Evolutionary conservation across 2,888 invertebrate species (phyloP).

Genomic region (Yponomeuta malinellus): DNA sequence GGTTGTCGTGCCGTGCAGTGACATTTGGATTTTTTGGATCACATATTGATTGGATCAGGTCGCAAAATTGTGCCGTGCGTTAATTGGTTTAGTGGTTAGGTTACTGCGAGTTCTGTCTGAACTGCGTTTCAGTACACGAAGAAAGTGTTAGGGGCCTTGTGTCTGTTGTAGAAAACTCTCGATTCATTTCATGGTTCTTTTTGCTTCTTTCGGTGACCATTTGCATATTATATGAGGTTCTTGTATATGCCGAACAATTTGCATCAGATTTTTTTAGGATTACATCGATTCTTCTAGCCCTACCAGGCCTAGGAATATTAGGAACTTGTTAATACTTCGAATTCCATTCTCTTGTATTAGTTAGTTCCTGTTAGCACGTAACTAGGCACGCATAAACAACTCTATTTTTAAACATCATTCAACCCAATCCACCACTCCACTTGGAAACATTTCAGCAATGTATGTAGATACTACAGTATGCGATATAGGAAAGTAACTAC

Average conservation of each 20-base stretch:
- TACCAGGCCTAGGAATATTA: no score
- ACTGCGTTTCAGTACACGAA: background rate
- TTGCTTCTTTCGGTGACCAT: no score
- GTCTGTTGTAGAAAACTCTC: no score
- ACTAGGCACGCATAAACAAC: constrained; percentile 11
- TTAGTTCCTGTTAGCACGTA: constrained; percentile 12
- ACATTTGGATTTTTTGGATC: constrained; percentile 54
- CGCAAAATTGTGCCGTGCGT: background rate
- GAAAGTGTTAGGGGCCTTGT: background rate
- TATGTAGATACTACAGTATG: constrained; percentile 22
- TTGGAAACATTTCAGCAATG: constrained; percentile 24
- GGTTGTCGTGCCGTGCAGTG: constrained; percentile 41
- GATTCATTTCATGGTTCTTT: no score
- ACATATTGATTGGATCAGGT: background rate
- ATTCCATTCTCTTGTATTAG: background rate
- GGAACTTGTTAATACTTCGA: background rate
- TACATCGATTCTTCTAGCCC: no score
- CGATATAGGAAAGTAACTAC: background rate
- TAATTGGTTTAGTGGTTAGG: constrained; percentile 2
- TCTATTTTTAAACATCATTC: constrained; percentile 38
- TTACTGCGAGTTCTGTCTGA: background rate
- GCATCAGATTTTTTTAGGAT: no score
- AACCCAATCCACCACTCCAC: constrained; percentile 25
- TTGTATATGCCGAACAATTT: no score
- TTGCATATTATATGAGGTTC: no score